Percentiles rank a stretch among this genome's conserved stretches.
These are phyloP conservation scores for Budorcas taxicolor DNA, from an alignment of 2,113 vertebrate species.

Conservation along the genomic window DNA sequence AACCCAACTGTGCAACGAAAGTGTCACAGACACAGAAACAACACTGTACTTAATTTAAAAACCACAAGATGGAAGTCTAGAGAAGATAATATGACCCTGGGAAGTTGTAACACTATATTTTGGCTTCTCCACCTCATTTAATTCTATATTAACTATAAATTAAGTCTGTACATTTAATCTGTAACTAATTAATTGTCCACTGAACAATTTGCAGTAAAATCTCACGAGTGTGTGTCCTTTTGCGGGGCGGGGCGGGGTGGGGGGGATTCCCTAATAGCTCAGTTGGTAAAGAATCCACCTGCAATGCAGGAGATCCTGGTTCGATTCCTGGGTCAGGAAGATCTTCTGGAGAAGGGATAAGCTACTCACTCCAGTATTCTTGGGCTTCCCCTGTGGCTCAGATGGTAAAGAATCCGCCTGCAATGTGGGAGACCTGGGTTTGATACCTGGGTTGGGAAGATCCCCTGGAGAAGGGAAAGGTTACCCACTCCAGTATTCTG, in stretches of 20 bases:
- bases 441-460: background rate
- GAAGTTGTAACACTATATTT: background rate
- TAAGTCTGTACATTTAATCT: background rate
- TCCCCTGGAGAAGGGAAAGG: background rate
- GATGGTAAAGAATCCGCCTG: fast-evolving
- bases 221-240: background rate
- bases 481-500: background rate
- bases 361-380: background rate
- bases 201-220: background rate
- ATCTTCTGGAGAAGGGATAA: background rate
- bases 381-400: background rate
- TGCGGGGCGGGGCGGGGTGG: fast-evolving
- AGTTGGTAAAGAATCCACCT: background rate
- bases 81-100: background rate
- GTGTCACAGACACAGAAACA: background rate
- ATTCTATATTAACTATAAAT: background rate
- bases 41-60: background rate
- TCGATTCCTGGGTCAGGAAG: background rate
- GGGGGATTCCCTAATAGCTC: background rate
- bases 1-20: background rate
- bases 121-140: background rate
- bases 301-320: background rate
- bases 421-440: background rate
- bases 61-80: background rate
- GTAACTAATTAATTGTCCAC: background rate